Evolutionary conservation across 92 coral and sea anemone genomes (phyloP).

Genomic region (Phenganax stokvisi): DNA sequence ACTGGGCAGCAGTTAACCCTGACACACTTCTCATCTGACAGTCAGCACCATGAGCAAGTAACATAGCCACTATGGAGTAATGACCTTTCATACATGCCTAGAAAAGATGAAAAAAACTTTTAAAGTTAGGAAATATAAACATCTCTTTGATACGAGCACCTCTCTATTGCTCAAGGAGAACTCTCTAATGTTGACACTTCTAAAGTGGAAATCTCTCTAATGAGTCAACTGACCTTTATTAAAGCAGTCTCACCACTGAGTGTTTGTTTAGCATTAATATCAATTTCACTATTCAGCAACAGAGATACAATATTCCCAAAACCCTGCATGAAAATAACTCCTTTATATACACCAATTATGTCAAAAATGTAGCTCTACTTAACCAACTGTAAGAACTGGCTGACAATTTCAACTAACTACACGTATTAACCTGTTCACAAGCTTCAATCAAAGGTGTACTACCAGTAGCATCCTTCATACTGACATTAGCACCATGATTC

Average conservation of each 20-base stretch:
- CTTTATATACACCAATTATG: not conserved
- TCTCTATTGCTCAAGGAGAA: too few relatives aligned
- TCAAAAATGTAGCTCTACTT: not conserved
- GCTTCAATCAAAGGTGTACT: constrained; percentile 81
- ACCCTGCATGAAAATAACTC: constrained; percentile 49
- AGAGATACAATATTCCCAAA: constrained; percentile 62
- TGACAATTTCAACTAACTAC: not conserved
- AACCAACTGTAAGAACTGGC: not conserved
- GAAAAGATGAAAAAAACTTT: not conserved
- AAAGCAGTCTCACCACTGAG: constrained; percentile 82
- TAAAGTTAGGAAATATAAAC: not conserved
- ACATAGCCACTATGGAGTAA: constrained; percentile 56
- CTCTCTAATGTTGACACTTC: too few relatives aligned
- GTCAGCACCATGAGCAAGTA: constrained; percentile 72
- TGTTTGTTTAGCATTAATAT: constrained; percentile 68
- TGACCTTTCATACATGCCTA: constrained; percentile 89
- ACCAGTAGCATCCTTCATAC: constrained; percentile 61
- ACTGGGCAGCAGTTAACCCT: constrained; percentile 69
- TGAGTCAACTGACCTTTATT: constrained; percentile 57
- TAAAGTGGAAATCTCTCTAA: too few relatives aligned
- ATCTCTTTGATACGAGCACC: not conserved
- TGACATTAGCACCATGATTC: constrained; percentile 66
- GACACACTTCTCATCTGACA: constrained; percentile 61
- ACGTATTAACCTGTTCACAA: constrained; percentile 65
- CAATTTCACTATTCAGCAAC: constrained; percentile 65